A percentile compares a stretch with the other conserved stretches of the same genome.
Evolutionary conservation across 2,797 vertebrate species (phyloP).

Genomic region (Poecilia picta): DNA sequence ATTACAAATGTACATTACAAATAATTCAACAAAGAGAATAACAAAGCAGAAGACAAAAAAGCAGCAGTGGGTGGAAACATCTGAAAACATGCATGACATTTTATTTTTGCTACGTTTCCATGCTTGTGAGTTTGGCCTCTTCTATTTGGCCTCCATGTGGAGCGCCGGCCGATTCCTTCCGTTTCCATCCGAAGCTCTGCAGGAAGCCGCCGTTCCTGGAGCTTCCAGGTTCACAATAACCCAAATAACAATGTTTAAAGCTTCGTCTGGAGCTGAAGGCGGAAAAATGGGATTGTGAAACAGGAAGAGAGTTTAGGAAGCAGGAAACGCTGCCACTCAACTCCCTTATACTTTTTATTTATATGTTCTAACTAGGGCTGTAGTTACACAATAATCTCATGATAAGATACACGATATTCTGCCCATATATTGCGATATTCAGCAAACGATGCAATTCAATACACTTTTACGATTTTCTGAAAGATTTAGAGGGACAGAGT

Average conservation of each 20-base stretch:
- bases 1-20: neutral
- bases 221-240: neutral
- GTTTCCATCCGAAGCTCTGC: neutral
- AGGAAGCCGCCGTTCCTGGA: neutral
- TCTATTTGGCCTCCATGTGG: neutral
- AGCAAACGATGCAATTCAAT: too few relatives aligned
- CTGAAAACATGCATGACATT: neutral
- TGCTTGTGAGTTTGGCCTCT: neutral
- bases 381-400: too few relatives aligned
- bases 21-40: neutral
- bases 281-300: neutral
- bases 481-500: too few relatives aligned
- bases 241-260: constrained; percentile 4
- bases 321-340: neutral
- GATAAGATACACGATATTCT: too few relatives aligned
- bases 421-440: too few relatives aligned
- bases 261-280: neutral
- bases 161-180: neutral
- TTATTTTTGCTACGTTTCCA: neutral
- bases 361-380: neutral
- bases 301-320: neutral
- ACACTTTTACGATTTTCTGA: too few relatives aligned
- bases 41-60: neutral
- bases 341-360: neutral
- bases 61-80: neutral